Evolutionary conservation across 2,888 invertebrate species (phyloP).

Genomic region (Thecophora atra): DNA sequence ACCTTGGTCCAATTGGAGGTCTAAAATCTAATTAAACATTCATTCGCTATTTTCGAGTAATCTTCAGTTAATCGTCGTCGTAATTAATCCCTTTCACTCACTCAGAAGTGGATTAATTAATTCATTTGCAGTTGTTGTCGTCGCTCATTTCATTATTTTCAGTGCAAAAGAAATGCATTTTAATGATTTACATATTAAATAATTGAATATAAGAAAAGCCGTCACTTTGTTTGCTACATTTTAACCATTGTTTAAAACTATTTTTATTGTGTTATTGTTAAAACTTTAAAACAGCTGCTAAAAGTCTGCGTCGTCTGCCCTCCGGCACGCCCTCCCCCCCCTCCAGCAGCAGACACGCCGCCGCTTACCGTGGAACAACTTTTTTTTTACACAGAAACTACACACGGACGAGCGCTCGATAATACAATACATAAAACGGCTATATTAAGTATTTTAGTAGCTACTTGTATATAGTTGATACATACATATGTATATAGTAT

Average conservation of each 20-base stretch:
- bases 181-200: too few relatives aligned
- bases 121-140: too few relatives aligned
- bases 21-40: too few relatives aligned
- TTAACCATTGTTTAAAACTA: background rate
- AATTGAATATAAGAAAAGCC: too few relatives aligned
- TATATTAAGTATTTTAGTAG: slow-evolving; percentile 22
- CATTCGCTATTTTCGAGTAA: too few relatives aligned
- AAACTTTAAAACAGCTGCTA: background rate
- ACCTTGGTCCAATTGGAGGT: too few relatives aligned
- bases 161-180: too few relatives aligned
- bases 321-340: slow-evolving; percentile 30
- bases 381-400: slow-evolving; percentile 30
- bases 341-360: slow-evolving; percentile 13
- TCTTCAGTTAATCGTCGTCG: too few relatives aligned
- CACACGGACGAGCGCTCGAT: background rate
- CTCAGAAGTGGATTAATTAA: too few relatives aligned
- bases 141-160: too few relatives aligned
- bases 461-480: slow-evolving; percentile 12
- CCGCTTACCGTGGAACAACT: slow-evolving; percentile 25
- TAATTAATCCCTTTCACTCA: too few relatives aligned
- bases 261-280: background rate
- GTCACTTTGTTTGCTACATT: too few relatives aligned
- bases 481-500: slow-evolving; percentile 3
- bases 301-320: background rate
- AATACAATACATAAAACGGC: slow-evolving; percentile 26